phyloP scores from a whole-genome alignment of 2,113 vertebrate genomes.

The Cryptomyrus ogoouensis region DNA sequence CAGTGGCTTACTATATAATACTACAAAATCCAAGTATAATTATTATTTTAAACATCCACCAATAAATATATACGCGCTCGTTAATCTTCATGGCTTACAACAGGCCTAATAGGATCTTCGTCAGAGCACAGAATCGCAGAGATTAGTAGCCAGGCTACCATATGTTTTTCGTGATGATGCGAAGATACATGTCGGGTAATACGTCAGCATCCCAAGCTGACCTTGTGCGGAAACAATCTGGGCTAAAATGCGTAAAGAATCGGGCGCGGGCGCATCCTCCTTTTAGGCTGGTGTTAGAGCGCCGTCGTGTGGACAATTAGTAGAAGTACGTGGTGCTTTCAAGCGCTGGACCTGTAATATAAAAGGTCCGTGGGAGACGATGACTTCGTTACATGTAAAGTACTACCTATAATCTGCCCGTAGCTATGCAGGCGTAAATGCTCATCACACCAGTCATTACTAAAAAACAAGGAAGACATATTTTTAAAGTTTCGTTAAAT shows the following conservation, averaged over 20 bases:
- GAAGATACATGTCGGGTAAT: background rate
- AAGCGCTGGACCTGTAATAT: background rate
- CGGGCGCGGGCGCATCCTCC: background rate
- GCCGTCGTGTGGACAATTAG: conserved; percentile 26
- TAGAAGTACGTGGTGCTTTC: background rate
- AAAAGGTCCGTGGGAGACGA: background rate
- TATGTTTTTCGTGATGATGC: background rate
- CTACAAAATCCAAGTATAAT: background rate
- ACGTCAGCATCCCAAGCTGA: background rate
- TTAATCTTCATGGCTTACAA: background rate
- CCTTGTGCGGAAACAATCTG: background rate
- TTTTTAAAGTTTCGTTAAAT: background rate
- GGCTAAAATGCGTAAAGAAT: background rate
- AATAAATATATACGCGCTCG: background rate
- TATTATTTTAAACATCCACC: background rate
- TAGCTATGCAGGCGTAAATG: background rate
- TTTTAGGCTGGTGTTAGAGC: conserved; percentile 16
- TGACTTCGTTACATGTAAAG: background rate
- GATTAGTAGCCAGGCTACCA: background rate
- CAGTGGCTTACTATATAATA: background rate
- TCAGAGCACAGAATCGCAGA: background rate
- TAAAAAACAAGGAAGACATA: background rate
- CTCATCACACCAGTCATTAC: background rate
- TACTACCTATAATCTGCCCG: background rate
- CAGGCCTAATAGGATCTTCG: background rate